Percentiles rank a stretch among this genome's conserved stretches.
These are phyloP conservation scores for Manis crassicaudata DNA, from an alignment of 2,797 vertebrate genomes.

Conservation along the genomic window DNA sequence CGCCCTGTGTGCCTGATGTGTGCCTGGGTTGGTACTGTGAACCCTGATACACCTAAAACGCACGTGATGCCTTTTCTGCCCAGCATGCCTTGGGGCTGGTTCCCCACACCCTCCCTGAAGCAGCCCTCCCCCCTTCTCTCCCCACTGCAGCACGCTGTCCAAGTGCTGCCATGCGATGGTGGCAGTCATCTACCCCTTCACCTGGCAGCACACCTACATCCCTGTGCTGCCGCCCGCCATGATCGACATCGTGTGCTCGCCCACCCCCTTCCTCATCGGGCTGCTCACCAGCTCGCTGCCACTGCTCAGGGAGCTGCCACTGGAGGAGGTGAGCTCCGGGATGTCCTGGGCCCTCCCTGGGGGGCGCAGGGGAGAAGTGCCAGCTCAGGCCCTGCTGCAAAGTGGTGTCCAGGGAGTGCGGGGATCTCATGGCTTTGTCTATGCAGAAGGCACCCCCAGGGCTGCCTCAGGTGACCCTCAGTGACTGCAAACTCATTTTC, in stretches of 20 bases:
- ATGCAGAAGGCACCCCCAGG: too few species aligned
- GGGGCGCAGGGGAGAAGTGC: not conserved
- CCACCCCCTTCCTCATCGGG: slow-evolving; percentile 97
- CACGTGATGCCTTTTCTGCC: fast-evolving
- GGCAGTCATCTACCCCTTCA: slow-evolving; percentile 96
- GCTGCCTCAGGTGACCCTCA: fast-evolving
- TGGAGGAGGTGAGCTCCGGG: slow-evolving; percentile 92
- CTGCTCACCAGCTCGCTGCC: slow-evolving; percentile 96
- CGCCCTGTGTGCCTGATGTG: not conserved
- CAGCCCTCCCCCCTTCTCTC: not conserved
- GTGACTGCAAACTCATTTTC: not conserved
- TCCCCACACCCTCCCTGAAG: not conserved
- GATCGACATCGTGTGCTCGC: slow-evolving; percentile 98
- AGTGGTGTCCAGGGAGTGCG: not conserved
- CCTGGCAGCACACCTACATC: slow-evolving; percentile 99
- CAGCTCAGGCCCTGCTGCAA: not conserved
- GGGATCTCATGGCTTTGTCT: not conserved
- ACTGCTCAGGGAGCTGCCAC: slow-evolving; percentile 94
- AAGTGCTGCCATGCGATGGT: slow-evolving; percentile 97
- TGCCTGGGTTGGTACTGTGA: too few species aligned
- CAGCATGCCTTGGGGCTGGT: not conserved
- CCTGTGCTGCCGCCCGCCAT: slow-evolving; percentile 96
- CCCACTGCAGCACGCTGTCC: slow-evolving; percentile 92
- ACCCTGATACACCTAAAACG: fast-evolving
- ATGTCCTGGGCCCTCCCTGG: fast-evolving